phyloP scores from a whole-genome alignment of 1,140 invertebrate species.

The Drosophila kikkawai region DNA sequence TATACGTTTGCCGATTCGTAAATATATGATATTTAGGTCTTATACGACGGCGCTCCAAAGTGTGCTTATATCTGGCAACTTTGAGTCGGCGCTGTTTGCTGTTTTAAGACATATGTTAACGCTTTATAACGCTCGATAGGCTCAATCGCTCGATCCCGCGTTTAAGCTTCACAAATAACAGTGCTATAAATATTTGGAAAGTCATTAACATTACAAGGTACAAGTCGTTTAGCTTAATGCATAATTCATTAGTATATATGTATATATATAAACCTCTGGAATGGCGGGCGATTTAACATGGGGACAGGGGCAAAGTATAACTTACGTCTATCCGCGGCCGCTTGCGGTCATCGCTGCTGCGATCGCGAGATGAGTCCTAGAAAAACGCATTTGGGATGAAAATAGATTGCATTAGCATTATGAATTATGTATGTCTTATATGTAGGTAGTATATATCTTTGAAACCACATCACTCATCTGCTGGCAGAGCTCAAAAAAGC shows the following conservation, averaged over 20 bases:
- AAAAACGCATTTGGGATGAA: conserved; percentile 21
- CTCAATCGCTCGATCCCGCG: conserved; percentile 63
- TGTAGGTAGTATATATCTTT: conserved; percentile 10
- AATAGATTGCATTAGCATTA: conserved; percentile 29
- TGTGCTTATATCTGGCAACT: conserved; percentile 53
- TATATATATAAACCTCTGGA: conserved; percentile 31
- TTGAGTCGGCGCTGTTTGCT: conserved; percentile 58
- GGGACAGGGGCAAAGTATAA: conserved; percentile 36
- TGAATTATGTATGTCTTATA: conserved; percentile 8
- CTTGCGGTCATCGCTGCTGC: conserved; percentile 74
- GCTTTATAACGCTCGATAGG: conserved; percentile 61
- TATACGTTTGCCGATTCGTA: conserved; percentile 50
- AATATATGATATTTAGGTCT: conserved; percentile 44
- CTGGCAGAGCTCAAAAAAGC: conserved; percentile 8
- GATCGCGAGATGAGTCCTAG: conserved; percentile 77
- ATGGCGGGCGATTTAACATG: conserved; percentile 32
- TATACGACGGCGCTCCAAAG: conserved; percentile 52
- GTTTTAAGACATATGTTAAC: conserved; percentile 38
- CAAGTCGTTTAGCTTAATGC: conserved; percentile 44
- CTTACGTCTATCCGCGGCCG: conserved; percentile 81
- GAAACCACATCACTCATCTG: conserved; percentile 32
- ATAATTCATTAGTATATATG: conserved; percentile 27
- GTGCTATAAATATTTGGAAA: conserved; percentile 82
- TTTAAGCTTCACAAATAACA: conserved; percentile 77
- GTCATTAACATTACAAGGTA: conserved; percentile 76